These are phyloP conservation scores for Sebastes steindachneri DNA, from an alignment of 2,797 vertebrate genomes.

Conservation along the genomic window DNA sequence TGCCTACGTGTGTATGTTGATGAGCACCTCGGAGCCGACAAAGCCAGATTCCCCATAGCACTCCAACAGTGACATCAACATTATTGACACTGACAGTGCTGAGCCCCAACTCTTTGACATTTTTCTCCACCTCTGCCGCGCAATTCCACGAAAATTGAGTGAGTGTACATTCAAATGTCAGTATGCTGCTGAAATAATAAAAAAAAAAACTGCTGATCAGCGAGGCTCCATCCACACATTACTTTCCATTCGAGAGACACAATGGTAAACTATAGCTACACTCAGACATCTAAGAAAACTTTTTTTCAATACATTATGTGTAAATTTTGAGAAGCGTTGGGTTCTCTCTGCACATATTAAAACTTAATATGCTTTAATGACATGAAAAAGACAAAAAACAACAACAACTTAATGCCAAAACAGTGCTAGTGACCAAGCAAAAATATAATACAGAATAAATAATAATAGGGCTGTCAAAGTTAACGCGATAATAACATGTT, in stretches of 20 bases:
- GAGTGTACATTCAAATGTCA: conserved; percentile 13
- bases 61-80: conserved; percentile 24
- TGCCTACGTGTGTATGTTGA: not conserved
- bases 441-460: not conserved
- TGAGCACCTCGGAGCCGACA: conserved; percentile 13
- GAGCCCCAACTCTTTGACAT: not conserved
- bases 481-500: too few species aligned
- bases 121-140: not conserved
- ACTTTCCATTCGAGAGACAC: not conserved
- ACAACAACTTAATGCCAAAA: not conserved
- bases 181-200: conserved; percentile 8
- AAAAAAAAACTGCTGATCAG: not conserved
- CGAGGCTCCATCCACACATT: not conserved
- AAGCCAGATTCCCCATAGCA: conserved; percentile 19
- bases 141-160: not conserved
- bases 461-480: too few species aligned
- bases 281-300: not conserved
- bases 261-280: too few species aligned
- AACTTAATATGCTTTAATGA: not conserved
- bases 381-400: not conserved
- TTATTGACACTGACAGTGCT: conserved; percentile 20
- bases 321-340: not conserved
- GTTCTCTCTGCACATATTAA: not conserved
- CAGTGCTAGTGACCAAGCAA: not conserved
- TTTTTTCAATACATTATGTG: not conserved